Evolutionary conservation across 2,888 invertebrate genomes (phyloP), one percentile per base, ranked within the genome.

Genomic region (Eugnorisma glareosa): DNA sequence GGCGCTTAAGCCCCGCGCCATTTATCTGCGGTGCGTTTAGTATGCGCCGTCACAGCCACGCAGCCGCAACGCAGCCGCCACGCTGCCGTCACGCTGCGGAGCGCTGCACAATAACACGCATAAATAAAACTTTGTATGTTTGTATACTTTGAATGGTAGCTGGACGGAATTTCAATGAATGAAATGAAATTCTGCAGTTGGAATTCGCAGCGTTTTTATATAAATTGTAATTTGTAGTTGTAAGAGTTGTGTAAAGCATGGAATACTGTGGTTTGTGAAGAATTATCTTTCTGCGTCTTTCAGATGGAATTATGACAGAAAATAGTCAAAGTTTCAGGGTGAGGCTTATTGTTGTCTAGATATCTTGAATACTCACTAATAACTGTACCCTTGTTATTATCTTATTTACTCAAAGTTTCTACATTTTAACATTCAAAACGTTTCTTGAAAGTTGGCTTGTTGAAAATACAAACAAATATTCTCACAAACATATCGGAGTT

Each of bases 151-250:
- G 68, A 57, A 71, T 54, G 57, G 59, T 78, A 13, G 83, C 72
- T 79, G 80, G 61, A 51, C 57, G 81, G 84, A 86, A 84, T 84
- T 86, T 86, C 81, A 86, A 86, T 86, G 80, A 83, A 83, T 86
- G 74, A 78, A 78, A 86, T 83, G 71, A 79, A 83, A 83, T 79
- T 86, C 73, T 83, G 84, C 67, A 51, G 73, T 71, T 82, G 77
- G 73, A 67, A 82, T 82, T 82, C 61, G 51, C 48, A 69, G 51
- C 73, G 31, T 74, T 83, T 83, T 83, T 59, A 73, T 68, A 70
- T 54, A 51, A 57, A 66, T 66, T 82, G 28, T 82, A 76, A 76
- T 78, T 82, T 82, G 57, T 82, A 24, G 54, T 59, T 69, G 71
- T 72, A 43, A 31, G 37, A 78, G 18, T 40, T 54, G 54, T 61